Base-by-base conservation (phyloP, 2,888 invertebrate genomes). In the Cordylochernes scorpioides region DNA sequence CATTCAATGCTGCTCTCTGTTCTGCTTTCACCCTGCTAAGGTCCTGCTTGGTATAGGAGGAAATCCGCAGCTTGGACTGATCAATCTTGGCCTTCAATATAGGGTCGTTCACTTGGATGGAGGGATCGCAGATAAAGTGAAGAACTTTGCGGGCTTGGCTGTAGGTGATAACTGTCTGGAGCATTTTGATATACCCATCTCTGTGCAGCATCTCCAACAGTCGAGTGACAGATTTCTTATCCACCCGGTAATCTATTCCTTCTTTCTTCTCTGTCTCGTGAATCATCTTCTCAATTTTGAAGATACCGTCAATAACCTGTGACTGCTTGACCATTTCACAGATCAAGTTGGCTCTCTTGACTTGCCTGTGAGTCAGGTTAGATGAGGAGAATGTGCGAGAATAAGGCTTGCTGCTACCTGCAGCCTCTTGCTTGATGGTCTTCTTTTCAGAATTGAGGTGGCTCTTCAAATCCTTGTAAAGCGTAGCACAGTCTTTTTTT, bases 171-270 rank as follows among this genome's bases (percentile, higher is more conserved):
- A 53, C 47, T n/a, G 64, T 46, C 34, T 46, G 45, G 13, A 61
- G 57, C 12, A 59, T 53, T 46, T 63, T 62, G 5, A 68, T 49
- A 31, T 62, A 57, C 7, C 64, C 63, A 25, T 64, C 64, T 30
- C 51, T 50, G 2, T 60, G 57, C 32, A 74, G 50, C 31, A 60
- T 58, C 15, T 54, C 52, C 13, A 71, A 46, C 10, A 73, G 46
- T 10, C 70, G 58, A 5, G 58, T 46, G 15, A 73, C 44, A 0
- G 71, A 67, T 45, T 67, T 68, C 36, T 61, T 62, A 45, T 71
- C 70, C 25, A 67, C 61, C 31, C 53, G 59, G 1, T 59, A 61
- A 5, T 55, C 48, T 27, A 57, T 54, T 1, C 63, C 63, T 48
- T 63, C 61, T 31, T 55, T 52, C 31, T 53, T 51, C 48, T 67